A percentile compares a stretch with the other conserved stretches of the same genome.
Conservation (phyloP, 2,888 invertebrate genomes). For the Sericinus montela region DNA sequence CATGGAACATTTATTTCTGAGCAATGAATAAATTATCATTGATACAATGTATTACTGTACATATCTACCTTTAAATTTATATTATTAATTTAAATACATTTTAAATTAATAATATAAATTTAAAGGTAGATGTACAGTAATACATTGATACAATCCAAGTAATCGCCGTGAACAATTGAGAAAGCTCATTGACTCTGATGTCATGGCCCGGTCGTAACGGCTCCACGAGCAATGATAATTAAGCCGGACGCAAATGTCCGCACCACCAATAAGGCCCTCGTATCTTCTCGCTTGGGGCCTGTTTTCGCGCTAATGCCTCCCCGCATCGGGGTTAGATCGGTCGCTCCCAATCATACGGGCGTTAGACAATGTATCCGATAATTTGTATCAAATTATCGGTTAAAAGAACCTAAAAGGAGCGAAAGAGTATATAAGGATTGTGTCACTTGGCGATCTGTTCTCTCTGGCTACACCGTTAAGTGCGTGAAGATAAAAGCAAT, state of each 20-base stretch:
- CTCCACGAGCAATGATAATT: conserved; percentile 50
- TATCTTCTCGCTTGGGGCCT: conserved; percentile 48
- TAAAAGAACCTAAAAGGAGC: too few species aligned
- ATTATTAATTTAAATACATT: too few species aligned
- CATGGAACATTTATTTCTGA: too few species aligned
- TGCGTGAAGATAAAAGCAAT: too few species aligned
- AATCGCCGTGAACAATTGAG: conserved; percentile 11
- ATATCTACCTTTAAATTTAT: too few species aligned
- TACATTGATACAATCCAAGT: conserved; percentile 12
- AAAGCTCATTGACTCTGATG: conserved; percentile 14
- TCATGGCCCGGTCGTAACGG: conserved; percentile 31
- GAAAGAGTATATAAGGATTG: too few species aligned
- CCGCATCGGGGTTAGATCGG: conserved; percentile 38
- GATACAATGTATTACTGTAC: too few species aligned
- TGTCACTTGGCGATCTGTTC: too few species aligned
- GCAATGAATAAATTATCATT: too few species aligned
- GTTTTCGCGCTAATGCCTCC: conserved; percentile 45
- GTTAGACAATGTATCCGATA: conserved; percentile 29
- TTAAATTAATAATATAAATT: too few species aligned
- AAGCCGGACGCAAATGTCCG: conserved; percentile 41
- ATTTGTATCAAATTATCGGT: too few species aligned
- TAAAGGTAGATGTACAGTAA: background rate
- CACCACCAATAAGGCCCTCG: conserved; percentile 31
- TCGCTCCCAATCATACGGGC: conserved; percentile 33
- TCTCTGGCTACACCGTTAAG: too few species aligned